These are phyloP conservation scores for Camponotus pennsylvanicus DNA, from an alignment of 1,140 invertebrate genomes.

Conservation along the genomic window DNA sequence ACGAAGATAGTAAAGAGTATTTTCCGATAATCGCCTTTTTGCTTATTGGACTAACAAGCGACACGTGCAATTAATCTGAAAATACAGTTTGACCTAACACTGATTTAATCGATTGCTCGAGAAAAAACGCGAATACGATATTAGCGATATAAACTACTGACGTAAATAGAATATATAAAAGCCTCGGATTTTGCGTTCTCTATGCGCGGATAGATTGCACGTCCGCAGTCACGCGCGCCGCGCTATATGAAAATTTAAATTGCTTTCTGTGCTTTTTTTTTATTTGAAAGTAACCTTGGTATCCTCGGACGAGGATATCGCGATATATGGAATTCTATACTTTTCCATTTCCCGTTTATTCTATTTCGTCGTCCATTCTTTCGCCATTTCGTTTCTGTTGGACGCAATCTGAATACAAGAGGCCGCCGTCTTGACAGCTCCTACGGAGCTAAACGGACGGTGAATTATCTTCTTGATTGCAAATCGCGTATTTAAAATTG, in stretches of 20 bases:
- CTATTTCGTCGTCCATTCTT: conserved; percentile 53
- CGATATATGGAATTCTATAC: conserved; percentile 56
- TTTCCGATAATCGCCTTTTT: neutral
- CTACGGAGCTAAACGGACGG: neutral
- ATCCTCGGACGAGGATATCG: conserved; percentile 51
- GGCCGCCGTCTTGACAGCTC: conserved; percentile 25
- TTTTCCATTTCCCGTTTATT: conserved; percentile 59
- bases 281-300: conserved; percentile 56
- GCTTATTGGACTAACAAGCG: neutral
- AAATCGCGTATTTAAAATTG: neutral
- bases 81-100: neutral
- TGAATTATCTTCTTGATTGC: conserved; percentile 6
- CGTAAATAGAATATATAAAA: conserved; percentile 27
- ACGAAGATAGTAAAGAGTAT: neutral
- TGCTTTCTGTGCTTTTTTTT: conserved; percentile 51
- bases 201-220: conserved; percentile 44
- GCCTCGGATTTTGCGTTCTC: neutral
- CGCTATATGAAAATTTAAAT: conserved; percentile 58
- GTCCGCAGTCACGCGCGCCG: conserved; percentile 27
- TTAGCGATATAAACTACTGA: neutral
- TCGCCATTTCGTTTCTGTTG: conserved; percentile 43
- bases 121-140: neutral
- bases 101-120: conserved; percentile 8
- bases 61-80: neutral
- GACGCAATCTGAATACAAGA: conserved; percentile 24